A percentile compares a stretch with the other conserved stretches of the same genome.
Conservation (phyloP, 1,140 invertebrate species). For the Papilio glaucus region DNA sequence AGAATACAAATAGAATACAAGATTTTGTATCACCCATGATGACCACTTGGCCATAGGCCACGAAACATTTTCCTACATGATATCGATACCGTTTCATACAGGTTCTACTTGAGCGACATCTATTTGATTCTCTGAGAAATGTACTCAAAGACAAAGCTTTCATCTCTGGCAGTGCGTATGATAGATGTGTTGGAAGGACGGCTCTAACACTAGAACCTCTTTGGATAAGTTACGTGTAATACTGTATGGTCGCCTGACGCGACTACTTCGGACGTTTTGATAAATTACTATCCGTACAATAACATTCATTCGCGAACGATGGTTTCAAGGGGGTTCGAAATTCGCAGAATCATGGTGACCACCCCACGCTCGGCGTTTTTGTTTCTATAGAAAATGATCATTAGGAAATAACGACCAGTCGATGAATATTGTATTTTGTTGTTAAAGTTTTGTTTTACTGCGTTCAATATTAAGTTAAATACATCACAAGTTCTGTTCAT, state of each 20-base stretch:
- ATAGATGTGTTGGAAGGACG: conserved; percentile 57
- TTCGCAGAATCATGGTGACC: conserved; percentile 57
- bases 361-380: conserved; percentile 47
- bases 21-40: too few relatives aligned
- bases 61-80: neutral
- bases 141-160: conserved; percentile 36
- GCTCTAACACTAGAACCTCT: conserved; percentile 51
- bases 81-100: neutral
- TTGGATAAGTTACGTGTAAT: conserved; percentile 50
- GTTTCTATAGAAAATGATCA: conserved; percentile 30
- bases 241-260: conserved; percentile 45
- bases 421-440: conserved; percentile 26
- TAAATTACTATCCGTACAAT: conserved; percentile 70
- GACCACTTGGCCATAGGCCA: too few relatives aligned
- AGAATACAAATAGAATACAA: too few relatives aligned
- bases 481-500: too few relatives aligned
- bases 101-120: neutral
- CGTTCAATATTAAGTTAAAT: neutral
- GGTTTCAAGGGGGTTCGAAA: conserved; percentile 55
- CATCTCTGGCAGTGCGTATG: conserved; percentile 51
- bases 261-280: conserved; percentile 66
- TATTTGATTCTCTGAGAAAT: neutral
- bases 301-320: conserved; percentile 57
- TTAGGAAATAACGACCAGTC: conserved; percentile 22
- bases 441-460: neutral